phyloP scores from a whole-genome alignment of 1,140 invertebrate genomes.

The Drosophila dunni region DNA sequence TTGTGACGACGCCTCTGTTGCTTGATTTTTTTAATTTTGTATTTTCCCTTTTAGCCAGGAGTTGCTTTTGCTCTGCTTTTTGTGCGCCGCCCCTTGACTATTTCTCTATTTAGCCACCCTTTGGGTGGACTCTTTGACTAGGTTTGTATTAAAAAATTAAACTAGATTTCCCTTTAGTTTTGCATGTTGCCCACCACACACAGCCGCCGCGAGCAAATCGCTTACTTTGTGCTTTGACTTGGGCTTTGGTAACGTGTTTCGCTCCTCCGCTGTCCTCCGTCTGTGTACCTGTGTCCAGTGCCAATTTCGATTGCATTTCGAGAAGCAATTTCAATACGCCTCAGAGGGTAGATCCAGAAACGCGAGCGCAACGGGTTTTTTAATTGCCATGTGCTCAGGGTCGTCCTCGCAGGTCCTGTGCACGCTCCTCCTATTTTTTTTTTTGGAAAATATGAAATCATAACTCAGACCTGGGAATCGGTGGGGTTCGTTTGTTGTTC shows the following conservation, averaged over 20 bases:
- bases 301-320: slow-evolving; percentile 72
- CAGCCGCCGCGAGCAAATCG: slow-evolving; percentile 65
- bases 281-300: slow-evolving; percentile 46
- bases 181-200: slow-evolving; percentile 61
- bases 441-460: slow-evolving; percentile 66
- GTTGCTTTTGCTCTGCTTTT: slow-evolving; percentile 2
- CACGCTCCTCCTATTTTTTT: slow-evolving; percentile 19
- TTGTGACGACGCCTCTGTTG: slow-evolving; percentile 26
- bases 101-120: slow-evolving; percentile 12
- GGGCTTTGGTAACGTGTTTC: slow-evolving; percentile 9
- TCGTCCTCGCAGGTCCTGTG: slow-evolving; percentile 6
- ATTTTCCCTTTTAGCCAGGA: neutral
- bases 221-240: slow-evolving; percentile 68
- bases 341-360: slow-evolving; percentile 54
- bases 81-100: neutral
- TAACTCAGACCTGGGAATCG: slow-evolving; percentile 60
- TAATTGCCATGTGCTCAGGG: slow-evolving; percentile 76
- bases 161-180: slow-evolving; percentile 82
- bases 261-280: neutral
- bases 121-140: slow-evolving; percentile 58
- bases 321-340: slow-evolving; percentile 81
- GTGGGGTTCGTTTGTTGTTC: neutral
- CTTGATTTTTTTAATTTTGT: slow-evolving; percentile 7
- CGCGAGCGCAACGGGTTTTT: slow-evolving; percentile 69
- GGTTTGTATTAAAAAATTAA: slow-evolving; percentile 79